These are phyloP conservation scores for Euphonia xanthogaster DNA, from an alignment of 2,797 vertebrate genomes.

Conservation along the genomic window DNA sequence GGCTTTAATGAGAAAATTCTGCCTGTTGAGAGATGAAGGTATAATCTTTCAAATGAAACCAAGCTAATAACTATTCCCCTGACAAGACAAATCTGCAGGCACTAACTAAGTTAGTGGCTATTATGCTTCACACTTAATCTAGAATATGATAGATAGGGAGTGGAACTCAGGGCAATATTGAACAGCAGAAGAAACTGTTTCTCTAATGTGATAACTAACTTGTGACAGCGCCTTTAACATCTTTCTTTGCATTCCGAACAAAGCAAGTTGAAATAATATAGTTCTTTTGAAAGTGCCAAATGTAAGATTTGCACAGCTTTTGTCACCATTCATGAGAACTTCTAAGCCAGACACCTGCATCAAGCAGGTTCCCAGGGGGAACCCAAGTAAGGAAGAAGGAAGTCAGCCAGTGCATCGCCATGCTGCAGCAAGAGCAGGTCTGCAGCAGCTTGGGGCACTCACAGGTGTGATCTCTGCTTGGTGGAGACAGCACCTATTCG, in stretches of 20 bases:
- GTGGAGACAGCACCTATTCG: not conserved
- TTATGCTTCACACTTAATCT: conserved; percentile 6
- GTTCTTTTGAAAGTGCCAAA: not conserved
- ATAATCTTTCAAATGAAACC: conserved; percentile 23
- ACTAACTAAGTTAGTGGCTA: conserved; percentile 28
- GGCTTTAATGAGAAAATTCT: conserved; percentile 30
- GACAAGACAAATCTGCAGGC: conserved; percentile 5
- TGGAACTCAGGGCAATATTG: not conserved
- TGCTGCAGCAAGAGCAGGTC: accelerated
- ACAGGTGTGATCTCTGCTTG: not conserved
- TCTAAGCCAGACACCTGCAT: not conserved
- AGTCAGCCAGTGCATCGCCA: accelerated
- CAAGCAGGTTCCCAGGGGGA: not conserved
- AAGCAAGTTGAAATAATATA: not conserved
- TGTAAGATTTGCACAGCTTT: not conserved
- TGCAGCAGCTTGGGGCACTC: not conserved
- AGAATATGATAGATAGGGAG: not conserved
- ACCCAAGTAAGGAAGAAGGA: not conserved
- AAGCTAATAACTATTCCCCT: conserved; percentile 27
- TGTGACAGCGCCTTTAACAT: not conserved
- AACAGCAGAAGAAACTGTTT: not conserved
- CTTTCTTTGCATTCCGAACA: not conserved
- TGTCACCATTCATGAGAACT: not conserved
- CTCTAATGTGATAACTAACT: not conserved
- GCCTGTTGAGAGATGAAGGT: conserved; percentile 9